Conservation (phyloP, 2,113 vertebrate species). For the Rhea pennata region DNA sequence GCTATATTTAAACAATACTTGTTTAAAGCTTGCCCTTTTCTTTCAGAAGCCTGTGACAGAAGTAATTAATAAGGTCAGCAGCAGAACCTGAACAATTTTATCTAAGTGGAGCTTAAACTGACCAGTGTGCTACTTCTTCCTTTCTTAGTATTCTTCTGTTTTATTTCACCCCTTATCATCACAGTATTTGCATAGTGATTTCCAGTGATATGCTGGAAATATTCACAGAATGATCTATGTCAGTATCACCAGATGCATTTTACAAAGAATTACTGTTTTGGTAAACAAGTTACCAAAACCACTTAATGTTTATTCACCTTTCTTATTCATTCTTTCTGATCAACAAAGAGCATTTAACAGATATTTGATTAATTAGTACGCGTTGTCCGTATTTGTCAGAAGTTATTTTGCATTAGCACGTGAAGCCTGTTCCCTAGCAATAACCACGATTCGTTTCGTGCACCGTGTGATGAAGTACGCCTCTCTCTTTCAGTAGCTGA, state of each 20-base stretch:
- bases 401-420: not conserved
- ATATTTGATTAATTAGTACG: not conserved
- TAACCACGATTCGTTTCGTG: fast-evolving
- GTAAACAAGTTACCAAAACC: not conserved
- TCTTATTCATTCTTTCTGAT: not conserved
- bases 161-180: not conserved
- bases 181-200: not conserved
- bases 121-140: not conserved
- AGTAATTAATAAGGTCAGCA: not conserved
- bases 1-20: not conserved
- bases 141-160: not conserved
- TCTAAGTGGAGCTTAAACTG: not conserved
- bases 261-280: not conserved
- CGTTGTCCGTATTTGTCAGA: not conserved
- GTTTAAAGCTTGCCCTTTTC: not conserved
- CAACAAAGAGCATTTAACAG: not conserved
- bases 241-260: not conserved
- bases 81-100: not conserved
- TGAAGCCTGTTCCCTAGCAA: not conserved
- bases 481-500: too few species aligned
- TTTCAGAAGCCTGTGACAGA: not conserved
- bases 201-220: not conserved
- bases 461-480: fast-evolving
- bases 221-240: not conserved
- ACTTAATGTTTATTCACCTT: not conserved